These are phyloP conservation scores for Tarsius wallacei DNA, from an alignment of 2,797 vertebrate species.

Conservation along the genomic window DNA sequence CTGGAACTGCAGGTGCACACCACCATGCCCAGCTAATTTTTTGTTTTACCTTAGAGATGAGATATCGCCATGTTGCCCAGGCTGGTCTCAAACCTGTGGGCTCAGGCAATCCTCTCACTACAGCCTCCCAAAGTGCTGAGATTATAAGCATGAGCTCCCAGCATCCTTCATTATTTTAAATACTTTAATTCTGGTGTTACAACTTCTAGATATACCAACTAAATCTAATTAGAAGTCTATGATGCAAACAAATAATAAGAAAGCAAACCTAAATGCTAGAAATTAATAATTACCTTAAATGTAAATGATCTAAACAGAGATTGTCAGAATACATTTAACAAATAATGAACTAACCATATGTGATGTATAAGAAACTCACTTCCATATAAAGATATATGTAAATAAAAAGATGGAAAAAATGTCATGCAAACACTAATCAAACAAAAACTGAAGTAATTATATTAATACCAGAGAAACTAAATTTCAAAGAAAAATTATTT, in stretches of 20 bases:
- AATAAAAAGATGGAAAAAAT: background rate
- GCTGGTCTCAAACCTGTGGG: too few species aligned
- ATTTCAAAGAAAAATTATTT: background rate
- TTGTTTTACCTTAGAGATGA: too few species aligned
- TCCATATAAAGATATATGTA: background rate
- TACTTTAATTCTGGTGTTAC: slow-evolving; percentile 8
- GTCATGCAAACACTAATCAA: background rate
- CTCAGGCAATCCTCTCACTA: too few species aligned
- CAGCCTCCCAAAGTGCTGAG: too few species aligned
- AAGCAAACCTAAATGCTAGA: slow-evolving; percentile 7
- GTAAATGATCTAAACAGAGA: background rate
- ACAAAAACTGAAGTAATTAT: background rate
- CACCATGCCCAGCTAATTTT: too few species aligned
- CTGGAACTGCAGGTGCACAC: too few species aligned
- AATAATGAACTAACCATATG: background rate
- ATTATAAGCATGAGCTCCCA: too few species aligned
- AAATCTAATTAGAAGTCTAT: slow-evolving; percentile 28
- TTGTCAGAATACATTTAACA: slow-evolving; percentile 27
- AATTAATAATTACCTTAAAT: background rate
- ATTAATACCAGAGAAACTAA: background rate
- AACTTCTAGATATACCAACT: background rate
- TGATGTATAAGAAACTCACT: background rate
- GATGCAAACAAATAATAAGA: slow-evolving; percentile 17
- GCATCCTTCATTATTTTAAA: background rate
- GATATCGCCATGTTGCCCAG: too few species aligned